phyloP scores from a whole-genome alignment of 2,888 invertebrate species.

The Aporophyla lueneburgensis region DNA sequence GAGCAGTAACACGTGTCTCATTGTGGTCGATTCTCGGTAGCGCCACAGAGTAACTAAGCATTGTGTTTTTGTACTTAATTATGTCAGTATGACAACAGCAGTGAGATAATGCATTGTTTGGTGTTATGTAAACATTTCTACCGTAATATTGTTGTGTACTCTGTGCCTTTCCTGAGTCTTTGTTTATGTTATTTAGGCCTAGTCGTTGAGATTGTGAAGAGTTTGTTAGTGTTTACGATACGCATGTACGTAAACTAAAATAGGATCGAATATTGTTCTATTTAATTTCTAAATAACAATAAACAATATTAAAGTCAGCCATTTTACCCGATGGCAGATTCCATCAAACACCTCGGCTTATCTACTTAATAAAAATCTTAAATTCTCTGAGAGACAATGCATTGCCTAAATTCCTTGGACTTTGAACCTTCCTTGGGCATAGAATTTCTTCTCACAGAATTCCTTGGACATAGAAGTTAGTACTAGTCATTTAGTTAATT shows the following conservation, averaged over 20 bases:
- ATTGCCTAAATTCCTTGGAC: no score
- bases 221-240: slow-evolving; percentile 5
- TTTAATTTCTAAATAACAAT: not conserved
- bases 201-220: slow-evolving; percentile 24
- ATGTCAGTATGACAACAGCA: slow-evolving; percentile 50
- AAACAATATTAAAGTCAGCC: not conserved
- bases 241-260: not conserved
- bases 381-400: no score
- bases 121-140: slow-evolving; percentile 29
- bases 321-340: no score
- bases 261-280: not conserved
- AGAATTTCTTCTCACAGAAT: no score
- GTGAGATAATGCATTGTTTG: slow-evolving; percentile 56
- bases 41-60: slow-evolving; percentile 39
- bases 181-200: slow-evolving; percentile 44
- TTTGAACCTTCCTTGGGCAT: no score
- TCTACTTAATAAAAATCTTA: no score
- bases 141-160: slow-evolving; percentile 33
- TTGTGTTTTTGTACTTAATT: slow-evolving; percentile 40
- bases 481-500: no score
- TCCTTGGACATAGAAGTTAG: no score
- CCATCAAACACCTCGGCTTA: no score
- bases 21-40: slow-evolving; percentile 31
- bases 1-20: slow-evolving; percentile 30
- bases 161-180: slow-evolving; percentile 42